These are phyloP conservation scores for Ceriagrion tenellum DNA, from an alignment of 2,888 invertebrate genomes.

Conservation along the genomic window DNA sequence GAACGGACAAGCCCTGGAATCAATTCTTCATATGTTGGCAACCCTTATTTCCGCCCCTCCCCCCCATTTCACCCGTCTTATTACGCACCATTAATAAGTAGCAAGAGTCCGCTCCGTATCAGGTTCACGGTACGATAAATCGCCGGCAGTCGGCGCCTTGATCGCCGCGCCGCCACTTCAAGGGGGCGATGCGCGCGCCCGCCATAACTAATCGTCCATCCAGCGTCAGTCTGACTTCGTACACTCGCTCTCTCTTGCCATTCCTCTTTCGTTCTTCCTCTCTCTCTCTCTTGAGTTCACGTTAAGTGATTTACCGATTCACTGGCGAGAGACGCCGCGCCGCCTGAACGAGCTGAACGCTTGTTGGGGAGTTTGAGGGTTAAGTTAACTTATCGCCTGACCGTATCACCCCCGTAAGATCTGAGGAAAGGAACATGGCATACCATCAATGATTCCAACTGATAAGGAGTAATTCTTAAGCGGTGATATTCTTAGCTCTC, in stretches of 20 bases:
- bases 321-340: neutral
- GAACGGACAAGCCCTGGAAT: too few relatives aligned
- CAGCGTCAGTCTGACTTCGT: constrained; percentile 5
- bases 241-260: neutral
- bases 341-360: neutral
- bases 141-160: constrained; percentile 29
- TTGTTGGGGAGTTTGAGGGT: neutral
- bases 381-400: constrained; percentile 17
- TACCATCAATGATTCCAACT: neutral
- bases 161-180: neutral
- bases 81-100: constrained; percentile 24
- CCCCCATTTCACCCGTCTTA: neutral
- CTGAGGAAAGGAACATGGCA: neutral
- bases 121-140: constrained; percentile 22
- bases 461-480: neutral
- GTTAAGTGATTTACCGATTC: constrained; percentile 56
- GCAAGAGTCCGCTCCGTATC: neutral
- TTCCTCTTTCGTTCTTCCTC: neutral
- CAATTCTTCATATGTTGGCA: too few relatives aligned
- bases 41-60: too few relatives aligned
- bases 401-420: neutral
- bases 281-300: constrained; percentile 6
- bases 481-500: neutral
- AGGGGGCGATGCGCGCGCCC: neutral
- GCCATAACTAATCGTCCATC: constrained; percentile 37